phyloP scores from a whole-genome alignment of 2,113 vertebrate species.

The Sorex araneus region DNA sequence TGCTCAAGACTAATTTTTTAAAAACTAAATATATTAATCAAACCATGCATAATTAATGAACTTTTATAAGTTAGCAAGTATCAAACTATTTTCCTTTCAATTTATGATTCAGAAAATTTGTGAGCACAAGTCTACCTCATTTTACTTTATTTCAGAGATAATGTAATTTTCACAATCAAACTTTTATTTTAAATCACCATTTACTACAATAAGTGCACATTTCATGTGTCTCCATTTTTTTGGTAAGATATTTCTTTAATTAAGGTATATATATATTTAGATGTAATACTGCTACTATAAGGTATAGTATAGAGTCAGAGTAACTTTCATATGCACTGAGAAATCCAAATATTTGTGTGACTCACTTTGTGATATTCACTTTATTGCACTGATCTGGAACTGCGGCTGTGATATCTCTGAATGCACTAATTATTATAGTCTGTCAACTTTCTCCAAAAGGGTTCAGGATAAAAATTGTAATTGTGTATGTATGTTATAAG shows the following conservation, averaged over 20 bases:
- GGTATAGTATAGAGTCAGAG: neutral
- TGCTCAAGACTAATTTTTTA: neutral
- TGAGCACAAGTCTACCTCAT: neutral
- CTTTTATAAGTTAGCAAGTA: neutral
- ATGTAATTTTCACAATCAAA: neutral
- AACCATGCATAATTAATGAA: neutral
- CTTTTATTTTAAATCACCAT: neutral
- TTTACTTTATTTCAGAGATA: neutral
- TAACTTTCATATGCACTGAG: neutral
- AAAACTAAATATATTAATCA: neutral
- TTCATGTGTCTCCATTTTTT: no score
- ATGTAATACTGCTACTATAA: neutral
- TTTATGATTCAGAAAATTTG: neutral
- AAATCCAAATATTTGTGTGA: neutral
- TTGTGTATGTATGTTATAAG: neutral
- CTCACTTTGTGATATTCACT: neutral
- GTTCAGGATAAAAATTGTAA: neutral
- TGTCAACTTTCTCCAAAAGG: neutral
- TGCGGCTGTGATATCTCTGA: neutral
- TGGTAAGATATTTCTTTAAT: neutral
- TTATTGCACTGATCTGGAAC: neutral
- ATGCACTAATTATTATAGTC: neutral
- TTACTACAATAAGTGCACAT: neutral
- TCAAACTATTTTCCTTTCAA: neutral
- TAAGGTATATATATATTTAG: neutral